These are phyloP conservation scores for Cinclus cinclus DNA, from an alignment of 2,113 vertebrate species.

Conservation along the genomic window DNA sequence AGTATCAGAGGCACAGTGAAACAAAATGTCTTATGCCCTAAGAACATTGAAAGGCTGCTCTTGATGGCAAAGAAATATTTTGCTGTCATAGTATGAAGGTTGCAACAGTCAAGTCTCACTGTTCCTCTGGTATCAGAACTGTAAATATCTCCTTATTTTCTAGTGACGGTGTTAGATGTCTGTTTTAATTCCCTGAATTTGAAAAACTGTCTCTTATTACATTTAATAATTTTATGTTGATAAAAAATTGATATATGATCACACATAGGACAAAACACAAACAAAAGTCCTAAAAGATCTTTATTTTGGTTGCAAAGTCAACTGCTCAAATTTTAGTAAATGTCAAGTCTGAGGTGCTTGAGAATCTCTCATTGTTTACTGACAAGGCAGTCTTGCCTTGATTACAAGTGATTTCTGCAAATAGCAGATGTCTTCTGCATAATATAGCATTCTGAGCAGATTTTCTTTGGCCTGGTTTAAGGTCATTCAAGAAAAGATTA, in stretches of 20 bases:
- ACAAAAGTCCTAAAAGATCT: not conserved
- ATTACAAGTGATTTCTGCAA: not conserved
- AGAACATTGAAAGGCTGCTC: not conserved
- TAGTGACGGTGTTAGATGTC: not conserved
- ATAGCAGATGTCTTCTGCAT: not conserved
- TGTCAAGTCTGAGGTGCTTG: not conserved
- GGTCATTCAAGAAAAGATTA: not conserved
- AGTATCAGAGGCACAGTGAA: not conserved
- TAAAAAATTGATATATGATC: not conserved
- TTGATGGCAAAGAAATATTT: not conserved
- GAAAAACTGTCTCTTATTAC: not conserved
- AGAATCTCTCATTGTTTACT: not conserved
- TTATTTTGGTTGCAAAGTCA: not conserved
- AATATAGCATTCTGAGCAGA: not conserved
- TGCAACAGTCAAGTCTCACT: not conserved
- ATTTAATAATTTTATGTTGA: not conserved
- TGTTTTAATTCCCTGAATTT: not conserved
- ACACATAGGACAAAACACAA: not conserved
- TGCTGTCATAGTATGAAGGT: not conserved
- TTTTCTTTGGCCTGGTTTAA: not conserved
- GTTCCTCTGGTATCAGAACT: not conserved
- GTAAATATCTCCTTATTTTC: not conserved
- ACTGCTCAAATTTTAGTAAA: not conserved
- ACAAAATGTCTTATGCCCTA: not conserved
- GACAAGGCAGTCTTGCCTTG: not conserved